Base-by-base conservation (phyloP, 2,888 invertebrate genomes). In the Fragum fragum region DNA sequence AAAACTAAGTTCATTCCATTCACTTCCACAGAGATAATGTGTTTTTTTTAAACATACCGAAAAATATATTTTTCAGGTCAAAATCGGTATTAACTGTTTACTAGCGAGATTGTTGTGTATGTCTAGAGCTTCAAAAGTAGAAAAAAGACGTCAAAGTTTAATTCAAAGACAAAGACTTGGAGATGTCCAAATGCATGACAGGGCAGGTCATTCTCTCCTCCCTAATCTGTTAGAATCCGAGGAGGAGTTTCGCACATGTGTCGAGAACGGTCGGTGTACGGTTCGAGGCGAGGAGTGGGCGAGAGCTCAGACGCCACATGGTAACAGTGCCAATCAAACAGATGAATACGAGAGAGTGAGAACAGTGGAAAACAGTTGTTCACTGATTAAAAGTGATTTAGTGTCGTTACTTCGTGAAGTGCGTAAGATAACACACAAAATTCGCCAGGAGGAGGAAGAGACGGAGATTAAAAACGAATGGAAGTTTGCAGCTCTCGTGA, bases 401-500 rank as follows among this genome's bases (percentile, higher is more conserved):
- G 97, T 97, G 93, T 96, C 97, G 95, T 99, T 99, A 95, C 96
- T 99, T 93, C 98, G 98, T 95, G 99, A 99, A 96, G 96, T 99
- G 90, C 97, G 97, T 95, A 97, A 97, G 96, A 98, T 98, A 95
- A 98, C 98, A 93, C 97, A 97, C 96, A 97, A 98, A 96, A 96
- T 99, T 96, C 97, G 98, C 95, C 97, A 97, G 95, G 98, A 98
- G 95, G 99, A 99, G 95, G 97, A 98, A 95, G 97, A 97, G 94
- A 97, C 97, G 95, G 98, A 98, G 95, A 96, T 98, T 89, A 98
- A 98, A 92, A 98, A 97, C 95, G 99, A 99, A 95, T 99, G 99
- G 99, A 98, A 98, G 95, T 99, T 99, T 95, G 99, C 99, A 78
- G 99, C 98, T 88, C 98, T 99, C 98, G 99, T 99, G 94, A 98